A percentile compares a stretch with the other conserved stretches of the same genome.
phyloP scores from a whole-genome alignment of 1,140 invertebrate species.

The Drosophila busckii region DNA sequence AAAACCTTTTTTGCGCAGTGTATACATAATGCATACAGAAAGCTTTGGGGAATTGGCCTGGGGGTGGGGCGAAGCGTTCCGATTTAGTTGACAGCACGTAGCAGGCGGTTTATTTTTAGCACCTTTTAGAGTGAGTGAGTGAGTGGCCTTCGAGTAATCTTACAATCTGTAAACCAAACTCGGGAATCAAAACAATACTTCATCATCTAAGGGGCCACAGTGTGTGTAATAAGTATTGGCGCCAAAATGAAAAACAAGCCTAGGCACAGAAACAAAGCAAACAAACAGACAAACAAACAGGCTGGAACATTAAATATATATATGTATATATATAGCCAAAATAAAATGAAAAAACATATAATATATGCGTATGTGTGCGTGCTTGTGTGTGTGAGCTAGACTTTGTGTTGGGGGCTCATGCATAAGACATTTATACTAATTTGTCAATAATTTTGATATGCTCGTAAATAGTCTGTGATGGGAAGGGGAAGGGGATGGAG shows the following conservation, averaged over 20 bases:
- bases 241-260: not conserved
- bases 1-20: conserved; percentile 23
- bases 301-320: too few species aligned
- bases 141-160: not conserved
- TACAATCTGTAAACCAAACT: conserved; percentile 20
- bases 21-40: not conserved
- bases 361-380: too few species aligned
- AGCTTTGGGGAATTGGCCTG: not conserved
- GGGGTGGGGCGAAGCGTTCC: conserved; percentile 1
- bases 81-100: conserved; percentile 45
- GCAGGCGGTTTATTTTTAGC: conserved; percentile 62
- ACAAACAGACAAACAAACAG: too few species aligned
- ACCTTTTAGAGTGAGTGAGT: too few species aligned
- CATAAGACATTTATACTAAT: conserved; percentile 68
- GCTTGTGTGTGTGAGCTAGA: conserved; percentile 11
- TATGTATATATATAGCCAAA: too few species aligned
- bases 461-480: conserved; percentile 45
- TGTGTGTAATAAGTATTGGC: too few species aligned
- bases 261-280: conserved; percentile 2
- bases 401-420: conserved; percentile 8
- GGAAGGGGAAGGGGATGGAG: not conserved
- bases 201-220: conserved; percentile 33
- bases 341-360: too few species aligned
- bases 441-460: conserved; percentile 66
- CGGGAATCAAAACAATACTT: conserved; percentile 62